Conservation (phyloP, 2,888 invertebrate species). For the Tetragonula carbonaria region DNA sequence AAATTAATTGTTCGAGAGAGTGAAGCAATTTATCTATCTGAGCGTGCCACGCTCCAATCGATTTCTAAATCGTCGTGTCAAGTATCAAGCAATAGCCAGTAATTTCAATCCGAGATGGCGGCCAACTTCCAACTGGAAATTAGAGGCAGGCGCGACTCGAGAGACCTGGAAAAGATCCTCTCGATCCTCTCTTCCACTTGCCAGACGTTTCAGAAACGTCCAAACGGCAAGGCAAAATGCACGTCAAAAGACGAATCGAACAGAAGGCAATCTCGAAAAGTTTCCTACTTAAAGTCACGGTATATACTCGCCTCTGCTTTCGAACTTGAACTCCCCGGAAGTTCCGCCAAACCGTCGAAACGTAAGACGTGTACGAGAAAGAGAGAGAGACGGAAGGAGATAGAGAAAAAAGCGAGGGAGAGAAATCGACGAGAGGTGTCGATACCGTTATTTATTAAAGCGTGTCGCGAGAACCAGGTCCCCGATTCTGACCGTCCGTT, state of each 20-base stretch:
- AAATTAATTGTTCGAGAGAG: no score
- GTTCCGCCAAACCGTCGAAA: neutral
- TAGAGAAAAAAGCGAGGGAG: neutral
- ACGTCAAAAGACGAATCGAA: neutral
- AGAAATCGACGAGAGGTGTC: neutral
- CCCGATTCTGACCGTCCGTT: neutral
- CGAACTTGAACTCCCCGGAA: neutral
- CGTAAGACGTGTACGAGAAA: no score
- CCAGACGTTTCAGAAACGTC: no score
- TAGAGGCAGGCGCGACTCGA: constrained; percentile 14
- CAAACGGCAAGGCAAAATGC: neutral
- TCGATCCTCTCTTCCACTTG: neutral
- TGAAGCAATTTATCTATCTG: no score
- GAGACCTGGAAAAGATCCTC: neutral
- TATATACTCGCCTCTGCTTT: neutral
- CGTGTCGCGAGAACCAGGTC: constrained; percentile 19
- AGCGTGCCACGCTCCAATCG: neutral
- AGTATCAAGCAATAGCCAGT: neutral
- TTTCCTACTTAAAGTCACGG: neutral
- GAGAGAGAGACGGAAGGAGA: no score
- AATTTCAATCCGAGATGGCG: neutral
- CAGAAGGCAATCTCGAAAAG: neutral
- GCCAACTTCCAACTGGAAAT: constrained; percentile 11
- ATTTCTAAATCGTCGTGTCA: neutral
- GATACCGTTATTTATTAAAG: constrained; percentile 37